Conservation (phyloP, 2,797 vertebrate species). For the Pteropus rufus region DNA sequence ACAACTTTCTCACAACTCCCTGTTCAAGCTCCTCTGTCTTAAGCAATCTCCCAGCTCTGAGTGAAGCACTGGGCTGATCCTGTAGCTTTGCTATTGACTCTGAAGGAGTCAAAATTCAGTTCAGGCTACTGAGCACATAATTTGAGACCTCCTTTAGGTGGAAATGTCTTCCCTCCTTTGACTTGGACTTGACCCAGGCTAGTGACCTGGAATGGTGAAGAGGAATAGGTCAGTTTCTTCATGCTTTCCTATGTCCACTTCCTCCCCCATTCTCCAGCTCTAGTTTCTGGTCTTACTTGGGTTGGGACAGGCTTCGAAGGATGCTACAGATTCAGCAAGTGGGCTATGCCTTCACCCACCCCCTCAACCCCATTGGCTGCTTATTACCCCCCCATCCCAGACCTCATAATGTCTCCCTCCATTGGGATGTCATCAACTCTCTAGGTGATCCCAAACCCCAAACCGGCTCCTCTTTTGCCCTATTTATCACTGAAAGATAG, state of each 20-base stretch:
- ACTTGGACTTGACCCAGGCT: neutral
- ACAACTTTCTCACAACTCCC: neutral
- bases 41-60: neutral
- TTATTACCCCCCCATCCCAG: neutral
- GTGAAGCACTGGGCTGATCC: neutral
- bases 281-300: neutral
- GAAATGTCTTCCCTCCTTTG: neutral
- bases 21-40: neutral
- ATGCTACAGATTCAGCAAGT: neutral
- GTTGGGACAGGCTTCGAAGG: neutral
- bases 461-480: neutral
- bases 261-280: neutral
- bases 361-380: no score
- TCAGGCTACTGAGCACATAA: neutral
- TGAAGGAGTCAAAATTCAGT: neutral
- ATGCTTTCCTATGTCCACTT: neutral
- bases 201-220: neutral
- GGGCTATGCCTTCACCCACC: neutral
- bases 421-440: neutral
- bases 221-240: neutral
- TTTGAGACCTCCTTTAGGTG: neutral
- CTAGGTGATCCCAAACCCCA: neutral
- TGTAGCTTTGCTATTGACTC: neutral
- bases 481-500: neutral
- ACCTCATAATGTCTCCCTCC: neutral